Conservation (phyloP, 2,113 vertebrate species). For the Chaenogobius annularis region DNA sequence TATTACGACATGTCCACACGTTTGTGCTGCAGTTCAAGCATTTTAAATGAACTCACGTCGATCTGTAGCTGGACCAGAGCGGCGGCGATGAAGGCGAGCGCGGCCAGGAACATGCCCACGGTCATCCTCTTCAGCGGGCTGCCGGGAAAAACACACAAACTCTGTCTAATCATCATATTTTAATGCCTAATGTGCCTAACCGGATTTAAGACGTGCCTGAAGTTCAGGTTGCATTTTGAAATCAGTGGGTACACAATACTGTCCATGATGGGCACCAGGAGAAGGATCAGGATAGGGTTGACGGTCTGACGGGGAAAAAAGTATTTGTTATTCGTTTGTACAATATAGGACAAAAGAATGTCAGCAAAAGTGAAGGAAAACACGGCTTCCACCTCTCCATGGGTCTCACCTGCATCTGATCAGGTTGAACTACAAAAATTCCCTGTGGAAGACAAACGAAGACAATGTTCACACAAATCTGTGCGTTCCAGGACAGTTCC, state of each 20-base stretch:
- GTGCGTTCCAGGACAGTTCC: too few relatives aligned
- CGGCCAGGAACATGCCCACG: slow-evolving; percentile 90
- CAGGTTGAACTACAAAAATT: slow-evolving; percentile 81
- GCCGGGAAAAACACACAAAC: slow-evolving; percentile 14
- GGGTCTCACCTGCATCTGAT: slow-evolving; percentile 93
- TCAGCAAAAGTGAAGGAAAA: background rate
- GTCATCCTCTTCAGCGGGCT: slow-evolving; percentile 91
- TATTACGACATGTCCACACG: background rate
- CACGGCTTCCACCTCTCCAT: background rate
- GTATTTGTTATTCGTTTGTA: too few relatives aligned
- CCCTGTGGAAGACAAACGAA: slow-evolving; percentile 75
- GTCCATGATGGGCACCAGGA: slow-evolving; percentile 87
- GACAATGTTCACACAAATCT: background rate
- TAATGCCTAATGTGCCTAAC: background rate
- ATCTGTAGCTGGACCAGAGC: slow-evolving; percentile 88
- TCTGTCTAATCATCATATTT: background rate
- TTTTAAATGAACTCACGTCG: slow-evolving; percentile 80
- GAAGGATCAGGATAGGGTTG: slow-evolving; percentile 89
- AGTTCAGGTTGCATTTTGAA: slow-evolving; percentile 87
- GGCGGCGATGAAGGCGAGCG: slow-evolving; percentile 86
- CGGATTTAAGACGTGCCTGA: slow-evolving; percentile 82
- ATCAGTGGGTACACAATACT: slow-evolving; percentile 85
- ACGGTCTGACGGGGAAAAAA: slow-evolving; percentile 77
- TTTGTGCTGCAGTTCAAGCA: background rate
- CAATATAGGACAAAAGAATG: background rate